Evolutionary conservation across 2,797 vertebrate species (phyloP).

Genomic region (Alfaro cultratus): DNA sequence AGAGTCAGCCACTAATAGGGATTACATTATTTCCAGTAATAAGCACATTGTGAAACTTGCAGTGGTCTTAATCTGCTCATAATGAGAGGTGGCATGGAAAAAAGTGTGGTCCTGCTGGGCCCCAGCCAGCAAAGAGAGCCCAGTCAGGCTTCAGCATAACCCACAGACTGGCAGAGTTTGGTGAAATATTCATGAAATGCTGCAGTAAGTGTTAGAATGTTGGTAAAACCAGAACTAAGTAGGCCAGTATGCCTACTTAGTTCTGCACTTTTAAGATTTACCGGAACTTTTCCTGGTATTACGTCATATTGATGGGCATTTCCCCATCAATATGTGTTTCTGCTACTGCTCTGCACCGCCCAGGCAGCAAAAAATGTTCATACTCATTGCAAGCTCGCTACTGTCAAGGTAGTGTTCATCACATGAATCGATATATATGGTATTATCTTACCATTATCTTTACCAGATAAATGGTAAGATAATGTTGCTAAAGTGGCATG

Average conservation of each 20-base stretch:
- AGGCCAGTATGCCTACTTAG: too few species aligned
- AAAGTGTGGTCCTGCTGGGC: constrained; percentile 68
- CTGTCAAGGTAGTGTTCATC: too few species aligned
- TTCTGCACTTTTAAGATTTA: too few species aligned
- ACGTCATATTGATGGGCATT: not conserved
- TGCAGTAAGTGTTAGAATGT: not conserved
- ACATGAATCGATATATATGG: too few species aligned
- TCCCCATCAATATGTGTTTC: not conserved
- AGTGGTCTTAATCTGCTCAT: constrained; percentile 79
- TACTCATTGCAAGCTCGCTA: too few species aligned
- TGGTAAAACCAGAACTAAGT: not conserved
- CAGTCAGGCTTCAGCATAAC: constrained; percentile 53
- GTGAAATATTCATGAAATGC: constrained; percentile 4
- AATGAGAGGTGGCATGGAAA: constrained; percentile 71
- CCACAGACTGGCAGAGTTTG: constrained; percentile 20
- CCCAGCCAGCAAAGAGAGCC: constrained; percentile 75
- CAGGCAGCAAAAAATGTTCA: not conserved
- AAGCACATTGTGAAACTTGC: constrained; percentile 73
- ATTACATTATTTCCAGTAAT: constrained; percentile 70
- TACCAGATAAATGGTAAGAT: not conserved
- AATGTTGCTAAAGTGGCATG: not conserved
- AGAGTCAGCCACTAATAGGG: constrained; percentile 44
- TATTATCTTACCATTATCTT: too few species aligned
- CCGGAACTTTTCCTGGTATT: not conserved
- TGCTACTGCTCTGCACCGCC: not conserved